Percentiles rank a stretch among this genome's conserved stretches.
Evolutionary conservation across 2,888 invertebrate species (phyloP).

Genomic region (Calameuta pallipes): DNA sequence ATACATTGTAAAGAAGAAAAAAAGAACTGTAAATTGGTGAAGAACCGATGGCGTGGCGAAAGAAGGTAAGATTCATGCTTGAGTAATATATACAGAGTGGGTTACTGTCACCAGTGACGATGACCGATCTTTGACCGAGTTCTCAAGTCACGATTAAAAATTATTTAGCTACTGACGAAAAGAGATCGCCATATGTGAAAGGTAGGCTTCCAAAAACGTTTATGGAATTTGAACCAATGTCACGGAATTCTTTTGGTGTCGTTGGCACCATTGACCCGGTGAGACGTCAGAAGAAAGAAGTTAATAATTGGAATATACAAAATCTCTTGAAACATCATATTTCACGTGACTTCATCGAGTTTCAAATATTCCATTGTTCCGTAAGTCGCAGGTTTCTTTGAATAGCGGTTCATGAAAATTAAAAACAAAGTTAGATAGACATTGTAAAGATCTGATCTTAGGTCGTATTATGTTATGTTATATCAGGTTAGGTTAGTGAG

Average conservation of each 20-base stretch:
- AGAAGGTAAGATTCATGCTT: not conserved
- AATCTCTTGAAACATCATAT: not conserved
- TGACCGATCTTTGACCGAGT: conserved; percentile 2
- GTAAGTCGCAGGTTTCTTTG: not conserved
- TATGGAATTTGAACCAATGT: not conserved
- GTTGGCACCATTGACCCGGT: not conserved
- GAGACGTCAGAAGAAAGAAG: not conserved
- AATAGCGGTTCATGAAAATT: not conserved
- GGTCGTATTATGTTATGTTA: not conserved
- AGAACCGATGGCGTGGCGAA: not conserved
- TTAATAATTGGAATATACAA: not conserved
- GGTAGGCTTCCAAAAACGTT: not conserved
- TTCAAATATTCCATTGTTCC: not conserved
- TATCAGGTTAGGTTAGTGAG: not conserved
- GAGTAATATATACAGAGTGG: not conserved
- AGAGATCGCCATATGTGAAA: conserved; percentile 4
- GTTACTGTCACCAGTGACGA: not conserved
- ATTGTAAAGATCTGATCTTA: not conserved
- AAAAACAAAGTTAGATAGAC: not conserved
- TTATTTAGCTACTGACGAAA: not conserved
- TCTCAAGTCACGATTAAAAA: not conserved
- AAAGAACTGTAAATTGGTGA: not conserved
- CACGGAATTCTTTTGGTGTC: not conserved
- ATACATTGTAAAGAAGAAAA: not conserved
- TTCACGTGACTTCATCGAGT: not conserved